Base-by-base conservation (phyloP, 2,888 invertebrate genomes). In the Anarsia innoxiella region DNA sequence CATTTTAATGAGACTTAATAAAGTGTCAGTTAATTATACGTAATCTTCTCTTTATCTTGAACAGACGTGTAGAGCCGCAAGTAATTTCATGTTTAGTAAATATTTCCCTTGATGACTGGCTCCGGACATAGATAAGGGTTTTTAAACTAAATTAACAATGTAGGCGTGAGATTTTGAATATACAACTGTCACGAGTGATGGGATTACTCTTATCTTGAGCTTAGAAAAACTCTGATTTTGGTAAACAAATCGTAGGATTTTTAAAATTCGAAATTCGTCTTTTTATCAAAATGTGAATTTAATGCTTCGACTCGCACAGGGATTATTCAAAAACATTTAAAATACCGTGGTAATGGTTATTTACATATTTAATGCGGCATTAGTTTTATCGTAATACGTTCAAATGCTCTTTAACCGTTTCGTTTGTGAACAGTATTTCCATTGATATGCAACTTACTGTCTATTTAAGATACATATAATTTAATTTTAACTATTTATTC, bases 1-100 rank as follows among this genome's bases (percentile, higher is more conserved):
- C 12, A 23, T 23, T 23, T 23, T 32, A 32, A 23, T 12, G 12
- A 31, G 31, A 6, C 25, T 33, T 33, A 33, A 25, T 33, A 33
- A 33, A 10, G 23, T 15, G 26, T 8, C 10, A 26, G 33, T 33
- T 33, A 33, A 33, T 33, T 33, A 33, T 25, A 26, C 14, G 26
- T 33, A 33, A 33, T 33, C 33, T 33, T n/a, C n/a, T 3, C 10
- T 25, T 33, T 33, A 33, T 33, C 33, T 11, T n/a, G 4, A 3
- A 23, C 23, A 2, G 6, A 15, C 33, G 33, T 25, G 25, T 12
- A 13, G 19, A 32, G 33, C 13, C 26, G 26, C 56, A 62, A 61
- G 61, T 74, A 65, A 72, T 63, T 70, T 62, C 61, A 57, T 75
- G 62, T 73, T 74, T 67, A 53, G 76, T 79, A 77, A 82, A 82